A percentile compares a stretch with the other conserved stretches of the same genome.
These are phyloP conservation scores for Drosophila paracracens DNA, from an alignment of 2,888 invertebrate species.

Conservation along the genomic window DNA sequence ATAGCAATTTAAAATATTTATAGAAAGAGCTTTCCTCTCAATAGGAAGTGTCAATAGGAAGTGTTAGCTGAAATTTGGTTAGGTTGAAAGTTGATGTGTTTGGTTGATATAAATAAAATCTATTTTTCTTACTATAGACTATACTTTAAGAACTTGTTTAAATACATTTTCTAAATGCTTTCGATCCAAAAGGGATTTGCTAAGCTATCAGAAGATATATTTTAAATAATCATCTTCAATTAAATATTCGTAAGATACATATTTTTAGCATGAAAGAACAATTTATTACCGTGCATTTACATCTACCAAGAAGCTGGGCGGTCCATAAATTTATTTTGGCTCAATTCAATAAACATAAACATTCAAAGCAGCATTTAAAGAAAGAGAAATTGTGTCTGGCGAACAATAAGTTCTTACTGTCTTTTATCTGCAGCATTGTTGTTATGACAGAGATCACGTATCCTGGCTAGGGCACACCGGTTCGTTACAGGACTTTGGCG, in stretches of 20 bases:
- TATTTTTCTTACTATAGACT: neutral
- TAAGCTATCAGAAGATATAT: too few relatives aligned
- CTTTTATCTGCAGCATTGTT: slow-evolving; percentile 15
- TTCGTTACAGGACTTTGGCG: slow-evolving; percentile 68
- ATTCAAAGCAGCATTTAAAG: neutral
- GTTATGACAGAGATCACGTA: slow-evolving; percentile 28
- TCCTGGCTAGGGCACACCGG: slow-evolving; percentile 61
- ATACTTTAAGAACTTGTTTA: neutral
- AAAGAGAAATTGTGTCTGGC: neutral
- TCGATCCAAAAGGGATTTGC: too few relatives aligned
- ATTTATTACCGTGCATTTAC: neutral
- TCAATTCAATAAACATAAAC: slow-evolving; percentile 3
- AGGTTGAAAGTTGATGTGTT: neutral
- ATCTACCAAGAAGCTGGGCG: neutral
- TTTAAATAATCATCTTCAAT: neutral
- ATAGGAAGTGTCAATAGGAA: neutral
- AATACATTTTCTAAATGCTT: neutral
- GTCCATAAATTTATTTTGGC: neutral
- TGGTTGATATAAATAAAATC: neutral
- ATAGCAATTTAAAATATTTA: slow-evolving; percentile 3
- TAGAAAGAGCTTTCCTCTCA: neutral
- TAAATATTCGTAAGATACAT: neutral
- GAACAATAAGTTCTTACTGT: slow-evolving; percentile 1
- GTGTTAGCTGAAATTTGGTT: neutral
- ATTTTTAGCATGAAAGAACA: neutral